A percentile compares a stretch with the other conserved stretches of the same genome.
Evolutionary conservation across 2,113 vertebrate species (phyloP).

Genomic region (Hyperopisus bebe): DNA sequence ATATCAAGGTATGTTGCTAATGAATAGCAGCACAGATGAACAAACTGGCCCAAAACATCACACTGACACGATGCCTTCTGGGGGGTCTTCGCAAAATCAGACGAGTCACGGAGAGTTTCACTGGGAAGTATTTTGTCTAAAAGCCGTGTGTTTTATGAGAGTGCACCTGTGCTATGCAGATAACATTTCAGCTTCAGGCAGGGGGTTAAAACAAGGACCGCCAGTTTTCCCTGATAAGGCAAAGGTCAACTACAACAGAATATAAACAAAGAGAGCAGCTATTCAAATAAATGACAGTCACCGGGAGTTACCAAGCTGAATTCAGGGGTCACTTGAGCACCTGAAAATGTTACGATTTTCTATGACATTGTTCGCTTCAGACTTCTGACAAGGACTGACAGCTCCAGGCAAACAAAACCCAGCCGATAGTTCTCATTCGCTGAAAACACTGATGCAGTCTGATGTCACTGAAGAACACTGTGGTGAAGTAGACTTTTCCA

Average conservation of each 20-base stretch:
- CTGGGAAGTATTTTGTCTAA: not conserved
- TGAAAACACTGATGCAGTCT: not conserved
- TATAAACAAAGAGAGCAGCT: not conserved
- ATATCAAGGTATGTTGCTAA: not conserved
- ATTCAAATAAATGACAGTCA: constrained; percentile 7
- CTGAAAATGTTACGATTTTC: not conserved
- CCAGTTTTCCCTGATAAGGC: not conserved
- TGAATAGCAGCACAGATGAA: not conserved
- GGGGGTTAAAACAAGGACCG: not conserved
- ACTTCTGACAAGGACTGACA: not conserved
- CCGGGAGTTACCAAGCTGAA: not conserved
- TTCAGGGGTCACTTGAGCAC: not conserved
- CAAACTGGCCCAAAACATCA: not conserved
- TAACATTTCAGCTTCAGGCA: not conserved
- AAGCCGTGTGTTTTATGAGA: not conserved
- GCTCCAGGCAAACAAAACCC: not conserved
- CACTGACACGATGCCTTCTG: not conserved
- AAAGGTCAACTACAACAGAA: not conserved
- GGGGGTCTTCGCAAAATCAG: not conserved
- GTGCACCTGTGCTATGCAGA: not conserved
- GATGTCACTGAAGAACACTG: not conserved
- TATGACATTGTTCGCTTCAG: not conserved
- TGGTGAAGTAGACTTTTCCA: not conserved
- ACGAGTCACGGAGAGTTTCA: not conserved
- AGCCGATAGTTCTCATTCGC: not conserved